A percentile compares a stretch with the other conserved stretches of the same genome.
Evolutionary conservation across 2,797 vertebrate species (phyloP).

Genomic region (Mycteria americana): DNA sequence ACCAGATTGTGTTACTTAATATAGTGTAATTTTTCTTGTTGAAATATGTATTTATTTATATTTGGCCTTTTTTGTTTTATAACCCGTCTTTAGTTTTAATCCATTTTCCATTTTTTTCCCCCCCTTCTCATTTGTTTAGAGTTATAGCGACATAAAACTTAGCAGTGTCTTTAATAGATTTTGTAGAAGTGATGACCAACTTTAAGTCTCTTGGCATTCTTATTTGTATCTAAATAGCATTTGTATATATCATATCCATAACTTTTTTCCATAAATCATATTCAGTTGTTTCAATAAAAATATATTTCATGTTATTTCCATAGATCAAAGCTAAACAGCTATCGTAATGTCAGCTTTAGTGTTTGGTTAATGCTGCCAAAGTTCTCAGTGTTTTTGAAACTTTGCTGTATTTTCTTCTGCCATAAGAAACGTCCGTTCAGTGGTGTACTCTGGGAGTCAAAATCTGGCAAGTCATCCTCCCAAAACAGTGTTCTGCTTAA

Average conservation of each 20-base stretch:
- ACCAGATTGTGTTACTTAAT: neutral
- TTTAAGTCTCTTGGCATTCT: neutral
- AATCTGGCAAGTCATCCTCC: neutral
- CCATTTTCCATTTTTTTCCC: fast-evolving
- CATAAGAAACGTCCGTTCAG: neutral
- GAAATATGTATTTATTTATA: neutral
- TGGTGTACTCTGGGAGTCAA: neutral
- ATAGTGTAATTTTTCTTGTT: neutral
- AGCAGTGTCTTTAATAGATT: neutral
- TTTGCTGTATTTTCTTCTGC: neutral
- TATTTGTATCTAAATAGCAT: neutral
- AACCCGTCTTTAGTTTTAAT: neutral
- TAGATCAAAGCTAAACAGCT: neutral
- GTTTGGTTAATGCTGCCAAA: neutral
- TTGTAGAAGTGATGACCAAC: neutral
- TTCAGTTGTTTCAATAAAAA: neutral
- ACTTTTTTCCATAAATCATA: neutral
- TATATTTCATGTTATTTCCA: neutral
- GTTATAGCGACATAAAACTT: neutral
- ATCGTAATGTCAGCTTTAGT: neutral
- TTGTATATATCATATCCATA: neutral
- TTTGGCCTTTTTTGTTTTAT: neutral
- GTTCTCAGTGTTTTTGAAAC: neutral
- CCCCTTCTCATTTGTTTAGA: neutral
- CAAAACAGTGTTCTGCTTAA: neutral